Conservation (phyloP, 2,797 vertebrate species). For the Hipposideros larvatus region DNA sequence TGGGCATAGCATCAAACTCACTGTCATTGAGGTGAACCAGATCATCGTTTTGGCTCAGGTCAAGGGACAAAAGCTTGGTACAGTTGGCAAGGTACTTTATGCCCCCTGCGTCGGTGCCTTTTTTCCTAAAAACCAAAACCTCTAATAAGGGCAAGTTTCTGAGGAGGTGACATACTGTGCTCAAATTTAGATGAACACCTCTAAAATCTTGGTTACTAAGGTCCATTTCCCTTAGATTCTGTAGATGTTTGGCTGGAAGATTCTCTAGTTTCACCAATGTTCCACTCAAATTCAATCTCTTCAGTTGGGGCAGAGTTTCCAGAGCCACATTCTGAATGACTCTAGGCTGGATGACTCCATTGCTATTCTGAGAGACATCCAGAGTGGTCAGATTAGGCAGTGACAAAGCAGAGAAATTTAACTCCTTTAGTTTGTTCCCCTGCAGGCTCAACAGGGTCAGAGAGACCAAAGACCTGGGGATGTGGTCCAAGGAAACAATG, state of each 20-base stretch:
- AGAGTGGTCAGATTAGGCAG: constrained; percentile 62
- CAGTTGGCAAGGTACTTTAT: constrained; percentile 59
- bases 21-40: constrained; percentile 59
- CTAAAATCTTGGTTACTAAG: not conserved
- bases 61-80: constrained; percentile 70
- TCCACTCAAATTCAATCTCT: constrained; percentile 38
- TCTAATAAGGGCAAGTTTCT: constrained; percentile 53
- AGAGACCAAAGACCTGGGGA: constrained; percentile 32
- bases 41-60: constrained; percentile 71
- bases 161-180: constrained; percentile 46
- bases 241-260: not conserved
- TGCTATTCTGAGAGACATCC: constrained; percentile 56
- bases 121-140: not conserved
- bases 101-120: not conserved
- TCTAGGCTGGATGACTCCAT: not conserved
- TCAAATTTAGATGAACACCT: constrained; percentile 28
- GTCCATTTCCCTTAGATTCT: constrained; percentile 56
- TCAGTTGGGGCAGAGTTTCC: constrained; percentile 23
- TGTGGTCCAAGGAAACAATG: not conserved
- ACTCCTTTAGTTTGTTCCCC: constrained; percentile 70
- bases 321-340: constrained; percentile 60
- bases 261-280: not conserved
- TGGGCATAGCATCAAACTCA: constrained; percentile 72
- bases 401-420: constrained; percentile 71
- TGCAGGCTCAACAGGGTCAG: constrained; percentile 69